Evolutionary conservation across 2,888 invertebrate species (phyloP).

Genomic region (Lordiphosa andalusiaca): DNA sequence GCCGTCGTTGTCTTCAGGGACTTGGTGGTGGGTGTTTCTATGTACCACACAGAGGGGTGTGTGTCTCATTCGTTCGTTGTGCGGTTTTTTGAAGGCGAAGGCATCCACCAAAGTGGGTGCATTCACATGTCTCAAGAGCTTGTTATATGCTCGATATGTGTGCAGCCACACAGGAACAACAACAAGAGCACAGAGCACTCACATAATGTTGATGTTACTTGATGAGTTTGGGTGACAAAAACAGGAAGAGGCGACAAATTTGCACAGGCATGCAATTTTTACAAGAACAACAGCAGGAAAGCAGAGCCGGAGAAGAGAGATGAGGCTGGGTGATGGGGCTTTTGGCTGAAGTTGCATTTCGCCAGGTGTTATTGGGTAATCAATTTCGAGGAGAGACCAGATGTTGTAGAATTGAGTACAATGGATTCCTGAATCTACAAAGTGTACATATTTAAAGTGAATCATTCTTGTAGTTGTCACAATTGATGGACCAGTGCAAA

Average conservation of each 20-base stretch:
- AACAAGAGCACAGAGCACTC: conserved; percentile 24
- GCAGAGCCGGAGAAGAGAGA: conserved; percentile 3
- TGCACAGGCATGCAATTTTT: conserved; percentile 73
- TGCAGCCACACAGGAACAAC: conserved; percentile 20
- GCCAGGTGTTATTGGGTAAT: conserved; percentile 9
- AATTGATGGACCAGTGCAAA: too few relatives aligned
- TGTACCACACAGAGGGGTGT: conserved; percentile 37
- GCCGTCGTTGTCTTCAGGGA: too few relatives aligned
- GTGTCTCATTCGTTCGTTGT: conserved; percentile 43
- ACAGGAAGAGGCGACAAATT: conserved; percentile 68
- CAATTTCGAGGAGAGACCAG: not conserved
- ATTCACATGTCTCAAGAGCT: conserved; percentile 80
- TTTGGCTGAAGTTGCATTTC: too few relatives aligned
- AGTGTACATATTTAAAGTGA: too few relatives aligned
- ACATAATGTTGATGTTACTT: conserved; percentile 55
- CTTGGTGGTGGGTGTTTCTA: conserved; percentile 24
- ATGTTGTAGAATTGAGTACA: too few relatives aligned
- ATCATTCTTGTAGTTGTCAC: too few relatives aligned
- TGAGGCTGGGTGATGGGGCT: conserved; percentile 2
- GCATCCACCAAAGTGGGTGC: conserved; percentile 77
- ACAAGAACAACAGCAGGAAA: conserved; percentile 31
- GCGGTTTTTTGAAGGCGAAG: conserved; percentile 49
- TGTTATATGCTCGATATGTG: conserved; percentile 78
- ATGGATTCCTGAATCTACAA: too few relatives aligned
- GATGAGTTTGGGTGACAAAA: conserved; percentile 70